These are phyloP conservation scores for Scopus umbretta DNA, from an alignment of 2,113 vertebrate species.

Conservation along the genomic window DNA sequence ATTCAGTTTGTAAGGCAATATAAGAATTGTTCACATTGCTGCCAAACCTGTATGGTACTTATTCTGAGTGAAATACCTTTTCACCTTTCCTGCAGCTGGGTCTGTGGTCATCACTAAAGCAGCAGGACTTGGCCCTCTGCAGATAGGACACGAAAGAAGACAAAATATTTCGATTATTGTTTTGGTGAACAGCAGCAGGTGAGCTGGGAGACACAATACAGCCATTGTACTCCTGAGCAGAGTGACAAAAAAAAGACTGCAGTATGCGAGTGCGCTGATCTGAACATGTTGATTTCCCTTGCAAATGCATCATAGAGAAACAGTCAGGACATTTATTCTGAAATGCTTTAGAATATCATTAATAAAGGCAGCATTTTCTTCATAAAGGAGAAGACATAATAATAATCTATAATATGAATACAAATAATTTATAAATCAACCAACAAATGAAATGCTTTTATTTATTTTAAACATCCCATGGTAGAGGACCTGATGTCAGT, in stretches of 20 bases:
- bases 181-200: background rate
- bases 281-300: background rate
- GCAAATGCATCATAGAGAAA: background rate
- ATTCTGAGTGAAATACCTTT: background rate
- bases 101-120: background rate
- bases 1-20: background rate
- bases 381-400: background rate
- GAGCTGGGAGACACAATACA: background rate
- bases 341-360: background rate
- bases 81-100: background rate
- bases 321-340: background rate
- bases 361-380: background rate
- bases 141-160: background rate
- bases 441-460: accelerated
- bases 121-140: background rate
- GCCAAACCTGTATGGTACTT: background rate
- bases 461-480: background rate
- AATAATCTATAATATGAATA: background rate
- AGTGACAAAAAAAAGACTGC: background rate
- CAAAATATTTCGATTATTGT: background rate
- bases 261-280: background rate
- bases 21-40: background rate
- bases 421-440: background rate
- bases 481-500: background rate
- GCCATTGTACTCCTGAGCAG: background rate